Evolutionary conservation across 1,140 invertebrate genomes (phyloP).

Genomic region (Heliothis subflexa): DNA sequence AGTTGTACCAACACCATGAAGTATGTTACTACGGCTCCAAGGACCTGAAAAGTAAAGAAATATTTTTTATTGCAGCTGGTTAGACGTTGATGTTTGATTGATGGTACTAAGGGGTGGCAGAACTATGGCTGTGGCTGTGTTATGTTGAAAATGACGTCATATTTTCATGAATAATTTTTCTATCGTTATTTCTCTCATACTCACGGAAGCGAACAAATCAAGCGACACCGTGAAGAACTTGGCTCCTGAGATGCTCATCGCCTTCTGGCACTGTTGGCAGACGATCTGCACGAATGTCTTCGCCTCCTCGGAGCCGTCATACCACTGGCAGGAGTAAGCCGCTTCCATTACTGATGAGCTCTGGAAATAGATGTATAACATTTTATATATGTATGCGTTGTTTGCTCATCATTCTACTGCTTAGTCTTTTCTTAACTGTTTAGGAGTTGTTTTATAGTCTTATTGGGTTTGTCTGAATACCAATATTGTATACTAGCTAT

Average conservation of each 20-base stretch:
- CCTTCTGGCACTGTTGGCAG: slow-evolving; percentile 95
- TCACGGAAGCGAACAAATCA: slow-evolving; percentile 94
- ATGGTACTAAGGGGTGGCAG: too few species aligned
- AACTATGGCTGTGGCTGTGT: too few species aligned
- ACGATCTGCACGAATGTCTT: slow-evolving; percentile 96
- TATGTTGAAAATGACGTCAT: too few species aligned
- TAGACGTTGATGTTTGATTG: too few species aligned
- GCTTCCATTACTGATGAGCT: slow-evolving; percentile 96
- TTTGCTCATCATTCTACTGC: too few species aligned
- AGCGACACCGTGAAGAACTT: slow-evolving; percentile 95
- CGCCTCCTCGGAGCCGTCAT: slow-evolving; percentile 94
- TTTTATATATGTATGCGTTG: background rate
- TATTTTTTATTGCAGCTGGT: background rate
- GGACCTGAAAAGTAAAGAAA: slow-evolving; percentile 87
- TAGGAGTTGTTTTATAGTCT: too few species aligned
- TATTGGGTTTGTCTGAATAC: too few species aligned
- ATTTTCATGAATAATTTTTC: too few species aligned
- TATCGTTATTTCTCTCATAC: too few species aligned
- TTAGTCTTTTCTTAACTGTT: too few species aligned
- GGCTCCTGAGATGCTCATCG: slow-evolving; percentile 94
- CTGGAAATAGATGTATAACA: slow-evolving; percentile 83
- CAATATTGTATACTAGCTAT: too few species aligned
- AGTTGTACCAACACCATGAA: slow-evolving; percentile 96
- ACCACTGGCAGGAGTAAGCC: slow-evolving; percentile 95
- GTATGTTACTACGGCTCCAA: slow-evolving; percentile 95